phyloP scores from a whole-genome alignment of 2,888 invertebrate genomes.

The Endomychus coccineus region DNA sequence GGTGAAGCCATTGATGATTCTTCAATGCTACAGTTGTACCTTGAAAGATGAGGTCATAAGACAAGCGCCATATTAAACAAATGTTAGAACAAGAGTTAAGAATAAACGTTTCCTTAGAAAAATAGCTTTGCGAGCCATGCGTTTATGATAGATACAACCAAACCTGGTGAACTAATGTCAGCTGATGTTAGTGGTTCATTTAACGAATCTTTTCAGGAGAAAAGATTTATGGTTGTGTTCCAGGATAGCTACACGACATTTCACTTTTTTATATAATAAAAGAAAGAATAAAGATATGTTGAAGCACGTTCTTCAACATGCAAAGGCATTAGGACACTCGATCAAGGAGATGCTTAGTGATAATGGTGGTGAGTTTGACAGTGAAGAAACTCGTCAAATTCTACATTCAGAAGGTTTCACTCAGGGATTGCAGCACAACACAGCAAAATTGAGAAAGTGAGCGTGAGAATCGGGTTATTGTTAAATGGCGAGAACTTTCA shows the following conservation, averaged over 20 bases:
- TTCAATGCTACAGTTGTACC: slow-evolving; percentile 28
- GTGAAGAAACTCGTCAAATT: slow-evolving; percentile 23
- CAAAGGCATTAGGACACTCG: slow-evolving; percentile 24
- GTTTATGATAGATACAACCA: slow-evolving; percentile 21
- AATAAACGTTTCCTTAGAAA: slow-evolving; percentile 24
- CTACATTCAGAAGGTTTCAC: slow-evolving; percentile 19
- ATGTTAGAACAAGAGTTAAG: slow-evolving; percentile 26
- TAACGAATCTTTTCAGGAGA: slow-evolving; percentile 18
- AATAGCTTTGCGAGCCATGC: slow-evolving; percentile 28
- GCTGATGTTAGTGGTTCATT: slow-evolving; percentile 28
- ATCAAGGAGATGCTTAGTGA: slow-evolving; percentile 30
- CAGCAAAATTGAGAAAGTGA: no score
- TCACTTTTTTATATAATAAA: slow-evolving; percentile 23
- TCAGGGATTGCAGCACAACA: no score
- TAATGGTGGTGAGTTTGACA: slow-evolving; percentile 31
- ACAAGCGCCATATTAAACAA: slow-evolving; percentile 29
- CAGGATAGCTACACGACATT: slow-evolving; percentile 24
- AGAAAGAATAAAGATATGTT: slow-evolving; percentile 24
- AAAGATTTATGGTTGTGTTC: slow-evolving; percentile 18
- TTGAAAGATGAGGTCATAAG: slow-evolving; percentile 34
- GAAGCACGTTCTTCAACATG: slow-evolving; percentile 21
- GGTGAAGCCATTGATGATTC: background rate
- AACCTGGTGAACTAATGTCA: slow-evolving; percentile 27
- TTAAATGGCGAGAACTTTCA: no score
- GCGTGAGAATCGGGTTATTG: no score